These are phyloP conservation scores for Lapara coniferarum DNA, from an alignment of 2,888 invertebrate genomes.

Conservation along the genomic window DNA sequence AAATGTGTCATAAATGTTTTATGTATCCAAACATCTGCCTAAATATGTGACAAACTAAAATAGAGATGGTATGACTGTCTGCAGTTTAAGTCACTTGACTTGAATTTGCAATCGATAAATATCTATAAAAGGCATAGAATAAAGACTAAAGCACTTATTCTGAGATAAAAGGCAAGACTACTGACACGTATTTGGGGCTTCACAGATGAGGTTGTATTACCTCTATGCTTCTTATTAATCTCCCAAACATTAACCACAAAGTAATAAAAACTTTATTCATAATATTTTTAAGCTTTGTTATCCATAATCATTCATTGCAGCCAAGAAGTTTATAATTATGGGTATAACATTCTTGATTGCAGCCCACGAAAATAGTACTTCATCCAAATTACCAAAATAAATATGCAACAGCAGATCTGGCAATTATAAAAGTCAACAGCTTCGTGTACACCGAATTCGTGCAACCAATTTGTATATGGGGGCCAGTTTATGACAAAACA, in stretches of 20 bases:
- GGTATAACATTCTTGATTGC: too few relatives aligned
- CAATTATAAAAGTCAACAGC: constrained; percentile 64
- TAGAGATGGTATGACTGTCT: too few relatives aligned
- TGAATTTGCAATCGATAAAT: too few relatives aligned
- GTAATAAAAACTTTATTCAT: neutral
- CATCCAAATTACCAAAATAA: constrained; percentile 63
- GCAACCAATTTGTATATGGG: constrained; percentile 76
- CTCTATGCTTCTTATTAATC: too few relatives aligned
- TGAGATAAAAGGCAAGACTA: too few relatives aligned
- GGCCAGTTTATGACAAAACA: constrained; percentile 69
- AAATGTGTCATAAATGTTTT: neutral
- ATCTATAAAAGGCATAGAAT: too few relatives aligned
- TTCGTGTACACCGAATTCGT: constrained; percentile 66
- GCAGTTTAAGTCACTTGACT: too few relatives aligned
- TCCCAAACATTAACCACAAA: neutral
- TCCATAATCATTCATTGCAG: constrained; percentile 48
- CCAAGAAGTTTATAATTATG: too few relatives aligned
- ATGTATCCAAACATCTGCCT: neutral
- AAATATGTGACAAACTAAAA: neutral
- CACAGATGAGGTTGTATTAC: too few relatives aligned
- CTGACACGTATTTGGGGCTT: too few relatives aligned
- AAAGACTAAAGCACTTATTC: too few relatives aligned
- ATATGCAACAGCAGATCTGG: constrained; percentile 67
- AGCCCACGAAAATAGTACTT: constrained; percentile 64
- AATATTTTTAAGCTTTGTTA: neutral